Evolutionary conservation across 2,113 vertebrate genomes (phyloP), one percentile per base, ranked within the genome.

Genomic region (Burhinus oedicnemus): DNA sequence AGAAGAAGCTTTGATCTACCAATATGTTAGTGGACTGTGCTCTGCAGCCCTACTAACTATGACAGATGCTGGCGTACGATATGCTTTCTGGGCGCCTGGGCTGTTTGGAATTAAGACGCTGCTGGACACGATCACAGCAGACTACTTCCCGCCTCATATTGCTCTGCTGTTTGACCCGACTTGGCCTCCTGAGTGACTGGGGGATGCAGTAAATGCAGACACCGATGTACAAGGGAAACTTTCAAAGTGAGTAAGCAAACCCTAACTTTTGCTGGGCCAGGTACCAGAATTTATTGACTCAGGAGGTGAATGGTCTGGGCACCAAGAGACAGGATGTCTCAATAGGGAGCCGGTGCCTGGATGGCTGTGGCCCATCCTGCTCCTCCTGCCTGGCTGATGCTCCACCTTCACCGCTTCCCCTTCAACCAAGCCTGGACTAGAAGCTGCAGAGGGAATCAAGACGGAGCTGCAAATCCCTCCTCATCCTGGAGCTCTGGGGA

Each of bases 1-100:
- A 85, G 91, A 40, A 79, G 72, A 5, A 3, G 74, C 77, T 95
- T 95, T 95, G 91, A 95, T 94, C 87, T 91, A 34, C 34, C 49
- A 54, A 11, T 10, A 18, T 12, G 36, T 26, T 29, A 79, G 36
- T 0, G 3, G 70, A 11, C 40, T 66, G 45, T 17, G 66, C 78
- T 91, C 78, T 80, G 84, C 82, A 85, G 87, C 62, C n/a, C 72
- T 26, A 19, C 45, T 71, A 71, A 60, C 45, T 55, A 16, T 5
- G 15, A 36, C 61, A 82, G 78, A 82, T 58, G 36, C 70, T 85
- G 81, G 36, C 0, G 0, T 30, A 54, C 12, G 42, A 45, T 3
- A 15, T 1, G 7, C 72, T 57, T 76, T 61, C 32, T 68, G 82
- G 65, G 70, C 7, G 54, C 75, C 83, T 74, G 83, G 49, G 36